Base-by-base conservation (phyloP, 2,888 invertebrate genomes). In the Cryptus viduatorius region DNA sequence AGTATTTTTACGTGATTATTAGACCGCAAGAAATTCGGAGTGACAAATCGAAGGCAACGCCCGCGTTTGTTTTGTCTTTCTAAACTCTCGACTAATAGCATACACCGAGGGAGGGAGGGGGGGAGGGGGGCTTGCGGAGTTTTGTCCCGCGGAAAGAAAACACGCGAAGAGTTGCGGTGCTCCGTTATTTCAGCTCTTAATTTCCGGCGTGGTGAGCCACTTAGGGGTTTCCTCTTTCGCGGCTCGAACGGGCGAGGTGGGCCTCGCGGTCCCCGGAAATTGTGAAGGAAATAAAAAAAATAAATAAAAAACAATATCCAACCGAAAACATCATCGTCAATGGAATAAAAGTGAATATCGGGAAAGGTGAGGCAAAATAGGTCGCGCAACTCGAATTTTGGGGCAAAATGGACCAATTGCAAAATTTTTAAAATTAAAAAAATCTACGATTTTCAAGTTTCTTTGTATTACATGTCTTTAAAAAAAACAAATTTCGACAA, bases 121-220 rank as follows among this genome's bases (percentile, higher is more conserved):
- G 8, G 8, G 8, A 5, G 7, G 37, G 37, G 37, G 37, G 37
- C 37, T 37, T 7, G 5, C 37, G 37, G 8, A 37, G 37, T 78
- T 79, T 79, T 72, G 73, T 82, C 68, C 73, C 65, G 61, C 72
- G 67, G 50, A 72, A 53, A 72, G 5, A 4, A 53, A 50, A 71
- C 24, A 29, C 24, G 29, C 59, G 2, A 50, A 68, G 61, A 75
- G 61, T n/a, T 29, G 19, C 76, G 37, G 61, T 44, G 56, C 37
- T 31, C 67, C 71, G 31, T 76, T 76, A 75, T 76, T 77, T 72
- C 16, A 14, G 77, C 80, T 46, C 61, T 82, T 83, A 85, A 85
- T 85, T 85, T 85, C 75, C 86, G 82, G 82, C 76, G 61, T 48
- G 44, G 82, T 75, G 72, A 61, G 79, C 65, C 78, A 87, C 84